Conservation (phyloP, 64 coral and sea anemone species). For the Acropora tenuis region DNA sequence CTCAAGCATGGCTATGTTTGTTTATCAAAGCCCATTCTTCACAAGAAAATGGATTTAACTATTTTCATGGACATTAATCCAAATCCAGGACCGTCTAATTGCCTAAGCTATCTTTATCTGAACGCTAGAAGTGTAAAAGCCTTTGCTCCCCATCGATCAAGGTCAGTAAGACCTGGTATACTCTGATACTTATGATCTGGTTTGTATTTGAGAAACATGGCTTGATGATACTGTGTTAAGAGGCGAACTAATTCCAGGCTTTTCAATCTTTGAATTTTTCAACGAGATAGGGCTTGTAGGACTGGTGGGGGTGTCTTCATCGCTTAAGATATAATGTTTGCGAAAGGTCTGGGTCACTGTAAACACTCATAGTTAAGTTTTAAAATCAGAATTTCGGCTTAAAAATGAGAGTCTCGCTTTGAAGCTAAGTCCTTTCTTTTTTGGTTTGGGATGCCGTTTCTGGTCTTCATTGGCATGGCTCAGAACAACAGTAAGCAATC, state of each 20-base stretch:
- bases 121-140: constrained; percentile 42
- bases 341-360: too few relatives aligned
- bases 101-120: constrained; percentile 29
- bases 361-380: too few relatives aligned
- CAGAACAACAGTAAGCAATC: too few relatives aligned
- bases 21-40: constrained; percentile 15
- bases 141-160: constrained; percentile 6
- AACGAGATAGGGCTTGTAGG: constrained; percentile 20
- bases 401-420: too few relatives aligned
- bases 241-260: constrained; percentile 31
- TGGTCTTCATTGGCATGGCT: too few relatives aligned
- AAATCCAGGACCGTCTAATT: constrained; percentile 31
- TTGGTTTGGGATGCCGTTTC: too few relatives aligned
- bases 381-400: too few relatives aligned
- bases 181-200: constrained; percentile 26
- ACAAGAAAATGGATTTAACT: constrained; percentile 23
- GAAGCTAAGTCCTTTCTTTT: too few relatives aligned
- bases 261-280: constrained; percentile 21
- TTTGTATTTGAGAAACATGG: constrained; percentile 61
- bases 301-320: constrained; percentile 6
- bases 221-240: constrained; percentile 36
- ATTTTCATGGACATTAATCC: constrained; percentile 39
- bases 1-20: constrained; percentile 45
- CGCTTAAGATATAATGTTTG: neutral
- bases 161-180: constrained; percentile 48